Evolutionary conservation across 2,797 vertebrate species (phyloP), one percentile per base, ranked within the genome.

Genomic region (Anguilla obscura): DNA sequence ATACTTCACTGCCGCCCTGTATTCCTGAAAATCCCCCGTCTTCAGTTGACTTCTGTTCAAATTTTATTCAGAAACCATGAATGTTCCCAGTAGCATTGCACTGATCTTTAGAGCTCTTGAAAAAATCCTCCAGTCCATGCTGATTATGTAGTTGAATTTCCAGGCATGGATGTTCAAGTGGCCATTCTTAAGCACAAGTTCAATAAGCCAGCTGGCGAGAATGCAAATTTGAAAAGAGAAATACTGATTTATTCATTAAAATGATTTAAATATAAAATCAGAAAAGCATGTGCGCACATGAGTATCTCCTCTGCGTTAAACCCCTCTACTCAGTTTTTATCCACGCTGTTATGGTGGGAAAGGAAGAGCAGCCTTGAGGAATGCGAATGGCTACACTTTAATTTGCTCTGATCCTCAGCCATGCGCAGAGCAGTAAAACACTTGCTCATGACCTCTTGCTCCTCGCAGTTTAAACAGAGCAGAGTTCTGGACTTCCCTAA

Each of bases 341-440:
- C 27, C 76, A 45, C 10, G 14, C 76, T 45, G 40, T 18, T 36
- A 18, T 21, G 27, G 66, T 10, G 66, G n/a, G 66, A 80, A 45
- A 80, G 4, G 40, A 18, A 24, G 76, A 80, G 33, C 21, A 80
- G 10, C 76, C 33, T 40, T 45, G 40, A 36, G 40, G 40, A 45
- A 80, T 80, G 71, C 9, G 30, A 2, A 30, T 18, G 71, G 76
- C 40, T 45, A 45, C 40, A 40, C 33, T 80, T 40, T 80, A 80
- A 80, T 80, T 80, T 80, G 45, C 76, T 80, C 76, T 27, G 3
- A 45, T 4, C 76, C 16, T 80, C 33, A 45, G 76, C 76, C 2
- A 45, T 80, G 76, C 76, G 21, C 27, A 24, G 33, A 80, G 30
- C 76, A 45, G 36, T 80, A 80, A 80, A 80, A 80, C 36, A 80